A percentile compares a stretch with the other conserved stretches of the same genome.
Evolutionary conservation across 2,113 vertebrate genomes (phyloP).

Genomic region (Sylvilagus bachmani): DNA sequence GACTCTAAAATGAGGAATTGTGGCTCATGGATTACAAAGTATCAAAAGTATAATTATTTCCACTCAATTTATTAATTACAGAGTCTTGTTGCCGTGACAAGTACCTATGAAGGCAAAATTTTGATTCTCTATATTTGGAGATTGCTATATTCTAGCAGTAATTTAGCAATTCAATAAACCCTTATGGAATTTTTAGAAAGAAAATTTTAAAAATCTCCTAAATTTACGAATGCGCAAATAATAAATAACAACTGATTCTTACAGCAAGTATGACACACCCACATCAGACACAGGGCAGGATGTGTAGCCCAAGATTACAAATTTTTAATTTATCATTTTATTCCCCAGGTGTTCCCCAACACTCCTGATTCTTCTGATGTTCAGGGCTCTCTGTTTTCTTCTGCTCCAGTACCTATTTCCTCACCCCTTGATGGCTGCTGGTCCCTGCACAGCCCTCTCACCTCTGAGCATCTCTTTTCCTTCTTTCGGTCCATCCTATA

Average conservation of each 20-base stretch:
- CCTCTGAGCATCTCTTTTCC: background rate
- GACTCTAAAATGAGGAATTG: background rate
- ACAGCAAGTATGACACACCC: background rate
- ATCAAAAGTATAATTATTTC: background rate
- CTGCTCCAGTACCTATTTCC: background rate
- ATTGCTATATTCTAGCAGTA: background rate
- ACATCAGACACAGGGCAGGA: background rate
- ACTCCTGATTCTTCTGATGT: background rate
- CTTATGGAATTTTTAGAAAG: background rate
- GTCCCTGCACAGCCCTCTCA: background rate
- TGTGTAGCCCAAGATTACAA: background rate
- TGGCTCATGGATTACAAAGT: background rate
- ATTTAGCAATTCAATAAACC: constrained; percentile 11
- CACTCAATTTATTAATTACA: background rate
- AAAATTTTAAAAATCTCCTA: background rate
- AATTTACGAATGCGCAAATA: background rate
- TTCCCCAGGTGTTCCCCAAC: background rate
- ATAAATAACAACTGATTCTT: background rate
- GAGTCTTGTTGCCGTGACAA: background rate
- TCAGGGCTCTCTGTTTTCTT: background rate
- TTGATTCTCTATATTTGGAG: background rate
- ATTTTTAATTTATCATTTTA: background rate
- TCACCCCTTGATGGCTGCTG: background rate
- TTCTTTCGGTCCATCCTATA: background rate
- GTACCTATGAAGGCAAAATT: background rate